Base-by-base conservation (phyloP, 2,888 invertebrate species). In the Prenolepis imparis region DNA sequence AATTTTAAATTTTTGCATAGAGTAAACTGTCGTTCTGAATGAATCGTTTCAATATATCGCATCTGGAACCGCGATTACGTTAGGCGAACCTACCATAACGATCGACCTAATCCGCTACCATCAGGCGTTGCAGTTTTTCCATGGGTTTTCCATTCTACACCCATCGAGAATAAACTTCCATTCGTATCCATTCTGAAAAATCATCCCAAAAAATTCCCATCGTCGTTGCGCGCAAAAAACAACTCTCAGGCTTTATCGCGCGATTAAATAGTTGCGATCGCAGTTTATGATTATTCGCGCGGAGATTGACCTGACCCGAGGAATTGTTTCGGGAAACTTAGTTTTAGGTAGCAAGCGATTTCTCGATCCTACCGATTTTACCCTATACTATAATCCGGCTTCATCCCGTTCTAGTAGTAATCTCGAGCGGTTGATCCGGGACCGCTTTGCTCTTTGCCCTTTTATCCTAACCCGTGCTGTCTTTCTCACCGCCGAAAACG, bases 291-390 rank as follows among this genome's bases (percentile, higher is more conserved):
- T 48, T 64, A 63, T 48, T 64, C 32, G 48, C 48, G 48, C 36
- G 48, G 15, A 36, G 15, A 64, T 74, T 63, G 32, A 32, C 21
- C 32, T 21, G 48, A 24, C 21, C 32, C 8, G 18, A 21, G 21
- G 21, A 64, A 64, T 75, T 75, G 64, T 75, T 63, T 75, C 24
- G 52, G 36, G 8, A 52, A 64, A 64, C 18, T 64, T 63, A 64
- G 32, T 74, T 74, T 63, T 18, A 5, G 63, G n/a, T 6, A 18
- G 32, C n/a, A n/a, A 18, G 15, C 24, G 36, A 63, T 75, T 75
- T 64, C 48, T 75, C 63, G 24, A 18, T 75, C 39, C 11, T 32
- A 18, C 24, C 11, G 28, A 73, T 63, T n/a, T 48, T 39, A 48
- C 11, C 18, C n/a, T n/a, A n/a, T n/a, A n/a, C 64, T 24, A 52